phyloP scores from a whole-genome alignment of 1,140 invertebrate genomes.

The Nilaparvata lugens region DNA sequence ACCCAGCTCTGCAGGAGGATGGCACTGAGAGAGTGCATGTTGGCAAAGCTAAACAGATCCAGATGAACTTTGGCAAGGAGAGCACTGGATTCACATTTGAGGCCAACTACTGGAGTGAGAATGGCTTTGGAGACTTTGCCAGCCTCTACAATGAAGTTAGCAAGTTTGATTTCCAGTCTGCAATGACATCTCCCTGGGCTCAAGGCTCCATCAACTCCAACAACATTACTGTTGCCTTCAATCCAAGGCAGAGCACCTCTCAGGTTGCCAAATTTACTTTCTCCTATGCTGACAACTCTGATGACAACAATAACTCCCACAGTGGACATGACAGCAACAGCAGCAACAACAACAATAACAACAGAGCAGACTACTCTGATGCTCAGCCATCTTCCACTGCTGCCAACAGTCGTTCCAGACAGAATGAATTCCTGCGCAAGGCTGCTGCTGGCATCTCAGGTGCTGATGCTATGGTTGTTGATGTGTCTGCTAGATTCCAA shows the following conservation, averaged over 20 bases:
- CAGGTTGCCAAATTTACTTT: constrained; percentile 24
- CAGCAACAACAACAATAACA: neutral
- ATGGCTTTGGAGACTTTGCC: constrained; percentile 29
- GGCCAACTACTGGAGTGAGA: constrained; percentile 39
- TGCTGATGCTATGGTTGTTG: constrained; percentile 38
- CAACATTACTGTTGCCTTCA: constrained; percentile 19
- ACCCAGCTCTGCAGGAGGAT: neutral
- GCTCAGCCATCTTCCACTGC: constrained; percentile 26
- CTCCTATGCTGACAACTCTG: constrained; percentile 13
- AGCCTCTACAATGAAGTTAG: constrained; percentile 21
- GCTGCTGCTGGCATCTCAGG: constrained; percentile 38
- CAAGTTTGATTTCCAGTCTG: constrained; percentile 25
- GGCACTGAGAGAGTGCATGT: constrained; percentile 1
- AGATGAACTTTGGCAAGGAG: constrained; percentile 23
- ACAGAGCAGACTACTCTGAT: constrained; percentile 6
- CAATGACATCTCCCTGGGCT: constrained; percentile 21
- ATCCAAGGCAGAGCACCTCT: constrained; percentile 23
- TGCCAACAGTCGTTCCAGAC: constrained; percentile 37
- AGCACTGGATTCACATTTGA: constrained; percentile 39
- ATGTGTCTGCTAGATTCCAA: constrained; percentile 41
- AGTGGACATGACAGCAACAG: constrained; percentile 6
- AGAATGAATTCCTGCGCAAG: constrained; percentile 40
- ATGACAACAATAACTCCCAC: neutral
- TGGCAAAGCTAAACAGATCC: constrained; percentile 6
- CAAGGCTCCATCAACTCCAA: constrained; percentile 21